Conservation (phyloP, 1,140 invertebrate genomes). For the Cotesia typhae region DNA sequence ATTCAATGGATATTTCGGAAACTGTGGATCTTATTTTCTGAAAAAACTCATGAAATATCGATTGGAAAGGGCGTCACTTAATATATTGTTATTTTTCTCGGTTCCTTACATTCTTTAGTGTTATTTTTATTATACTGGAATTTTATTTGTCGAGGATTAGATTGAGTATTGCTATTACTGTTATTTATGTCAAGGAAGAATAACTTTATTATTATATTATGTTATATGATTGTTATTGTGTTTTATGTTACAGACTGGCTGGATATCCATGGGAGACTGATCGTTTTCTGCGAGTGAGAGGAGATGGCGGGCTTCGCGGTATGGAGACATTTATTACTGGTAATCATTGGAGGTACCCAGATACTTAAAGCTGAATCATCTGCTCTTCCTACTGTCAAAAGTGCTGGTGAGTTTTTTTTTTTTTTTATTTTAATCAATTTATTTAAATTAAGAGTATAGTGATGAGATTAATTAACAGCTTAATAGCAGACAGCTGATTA, state of each 20-base stretch:
- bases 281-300: not conserved
- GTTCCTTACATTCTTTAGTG: not conserved
- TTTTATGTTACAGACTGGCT: constrained; percentile 21
- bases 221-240: not conserved
- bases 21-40: constrained; percentile 25
- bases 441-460: too few species aligned
- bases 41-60: constrained; percentile 21
- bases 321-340: constrained; percentile 55
- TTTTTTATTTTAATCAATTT: not conserved
- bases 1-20: constrained; percentile 34
- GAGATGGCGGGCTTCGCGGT: constrained; percentile 55
- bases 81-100: constrained; percentile 5
- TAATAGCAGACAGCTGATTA: too few species aligned
- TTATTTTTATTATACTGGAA: not conserved
- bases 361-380: constrained; percentile 55
- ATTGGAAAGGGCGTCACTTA: constrained; percentile 10
- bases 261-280: constrained; percentile 56
- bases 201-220: too few species aligned
- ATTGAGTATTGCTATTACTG: too few species aligned
- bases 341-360: constrained; percentile 58
- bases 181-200: too few species aligned
- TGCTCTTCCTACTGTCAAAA: constrained; percentile 56
- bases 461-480: too few species aligned
- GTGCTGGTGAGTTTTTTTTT: constrained; percentile 51
- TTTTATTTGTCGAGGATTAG: too few species aligned